Conservation (phyloP, 2,113 vertebrate genomes). For the Anolis sagrei region DNA sequence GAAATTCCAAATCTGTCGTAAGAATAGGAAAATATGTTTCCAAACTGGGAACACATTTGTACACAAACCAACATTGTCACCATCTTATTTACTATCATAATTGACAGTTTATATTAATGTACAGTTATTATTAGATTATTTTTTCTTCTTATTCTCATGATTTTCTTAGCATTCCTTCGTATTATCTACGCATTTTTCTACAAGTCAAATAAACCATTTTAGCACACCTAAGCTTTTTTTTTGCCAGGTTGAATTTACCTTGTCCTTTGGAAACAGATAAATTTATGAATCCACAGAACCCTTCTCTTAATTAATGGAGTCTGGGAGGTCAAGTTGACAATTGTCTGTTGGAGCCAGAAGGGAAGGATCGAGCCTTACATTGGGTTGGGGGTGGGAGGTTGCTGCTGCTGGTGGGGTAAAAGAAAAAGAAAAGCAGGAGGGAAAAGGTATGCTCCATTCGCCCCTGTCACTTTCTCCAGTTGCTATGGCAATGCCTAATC, state of each 20-base stretch:
- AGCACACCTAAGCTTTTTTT: not conserved
- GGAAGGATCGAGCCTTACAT: conserved; percentile 63
- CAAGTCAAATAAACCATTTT: not conserved
- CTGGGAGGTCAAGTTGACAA: conserved; percentile 49
- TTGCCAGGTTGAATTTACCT: not conserved
- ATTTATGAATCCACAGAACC: conserved; percentile 8
- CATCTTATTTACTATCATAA: not conserved
- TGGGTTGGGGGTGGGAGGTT: conserved; percentile 21
- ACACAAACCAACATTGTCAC: not conserved
- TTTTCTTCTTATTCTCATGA: not conserved
- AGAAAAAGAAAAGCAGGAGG: not conserved
- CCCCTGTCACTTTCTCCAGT: conserved; percentile 79
- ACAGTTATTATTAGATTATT: not conserved
- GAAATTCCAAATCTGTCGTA: not conserved
- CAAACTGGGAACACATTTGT: not conserved
- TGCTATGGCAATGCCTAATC: conserved; percentile 73
- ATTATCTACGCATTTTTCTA: not conserved
- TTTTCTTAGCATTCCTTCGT: not conserved
- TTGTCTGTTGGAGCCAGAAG: conserved; percentile 55
- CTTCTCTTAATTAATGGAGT: conserved; percentile 29
- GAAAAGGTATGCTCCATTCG: conserved; percentile 57
- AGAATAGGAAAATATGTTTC: not conserved
- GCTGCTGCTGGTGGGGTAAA: not conserved
- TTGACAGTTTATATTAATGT: too few species aligned
- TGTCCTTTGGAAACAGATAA: not conserved